Conservation (phyloP, 2,888 invertebrate species). For the Octodonta nipae region DNA sequence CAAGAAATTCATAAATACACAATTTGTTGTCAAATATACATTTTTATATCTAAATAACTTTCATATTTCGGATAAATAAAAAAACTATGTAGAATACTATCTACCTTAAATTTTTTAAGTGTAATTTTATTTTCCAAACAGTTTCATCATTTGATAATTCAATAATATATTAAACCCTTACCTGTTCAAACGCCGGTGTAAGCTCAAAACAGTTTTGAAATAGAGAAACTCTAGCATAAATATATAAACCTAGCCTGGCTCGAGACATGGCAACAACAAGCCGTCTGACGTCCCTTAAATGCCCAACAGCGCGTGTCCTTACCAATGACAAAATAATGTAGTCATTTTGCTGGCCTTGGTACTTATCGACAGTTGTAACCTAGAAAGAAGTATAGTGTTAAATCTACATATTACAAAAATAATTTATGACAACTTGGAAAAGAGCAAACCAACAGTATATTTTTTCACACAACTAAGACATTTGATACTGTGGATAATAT, state of each 20-base stretch:
- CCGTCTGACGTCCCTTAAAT: slow-evolving; percentile 88
- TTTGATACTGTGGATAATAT: too few species aligned
- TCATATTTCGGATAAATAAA: too few species aligned
- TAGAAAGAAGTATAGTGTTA: slow-evolving; percentile 19
- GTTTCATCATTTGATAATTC: too few species aligned
- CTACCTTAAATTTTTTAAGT: too few species aligned
- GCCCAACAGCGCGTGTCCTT: slow-evolving; percentile 92
- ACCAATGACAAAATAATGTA: slow-evolving; percentile 92
- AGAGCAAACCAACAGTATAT: slow-evolving; percentile 3
- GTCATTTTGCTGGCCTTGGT: slow-evolving; percentile 99
- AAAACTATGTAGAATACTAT: too few species aligned
- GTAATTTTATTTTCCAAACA: too few species aligned
- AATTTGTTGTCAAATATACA: too few species aligned
- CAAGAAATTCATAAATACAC: too few species aligned
- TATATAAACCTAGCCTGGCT: slow-evolving; percentile 88
- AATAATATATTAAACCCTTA: slow-evolving; percentile 35
- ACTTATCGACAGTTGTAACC: slow-evolving; percentile 95
- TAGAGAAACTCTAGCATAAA: slow-evolving; percentile 82
- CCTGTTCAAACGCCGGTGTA: slow-evolving; percentile 86
- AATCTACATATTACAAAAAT: slow-evolving; percentile 2
- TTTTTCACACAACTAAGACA: neutral
- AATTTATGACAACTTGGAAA: slow-evolving; percentile 2
- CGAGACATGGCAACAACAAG: slow-evolving; percentile 96
- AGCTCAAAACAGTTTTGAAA: slow-evolving; percentile 96
- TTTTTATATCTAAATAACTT: too few species aligned